Evolutionary conservation across 92 coral and sea anemone genomes (phyloP).

Genomic region (Metridium senile): DNA sequence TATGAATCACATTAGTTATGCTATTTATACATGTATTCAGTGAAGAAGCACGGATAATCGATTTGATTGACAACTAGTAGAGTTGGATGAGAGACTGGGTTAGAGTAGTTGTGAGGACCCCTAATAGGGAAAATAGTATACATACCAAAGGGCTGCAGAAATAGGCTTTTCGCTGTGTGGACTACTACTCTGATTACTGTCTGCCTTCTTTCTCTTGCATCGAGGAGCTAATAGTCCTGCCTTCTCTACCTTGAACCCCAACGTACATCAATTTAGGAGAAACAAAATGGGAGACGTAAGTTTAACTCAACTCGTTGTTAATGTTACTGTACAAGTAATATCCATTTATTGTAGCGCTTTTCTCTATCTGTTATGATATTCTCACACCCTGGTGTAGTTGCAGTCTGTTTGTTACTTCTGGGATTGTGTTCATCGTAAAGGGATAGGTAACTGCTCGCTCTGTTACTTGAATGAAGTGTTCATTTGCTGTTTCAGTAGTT

Average conservation of each 20-base stretch:
- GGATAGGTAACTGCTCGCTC: neutral
- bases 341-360: neutral
- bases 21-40: neutral
- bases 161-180: neutral
- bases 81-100: constrained; percentile 26
- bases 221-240: neutral
- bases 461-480: neutral
- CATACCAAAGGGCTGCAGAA: constrained; percentile 29
- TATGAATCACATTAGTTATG: neutral
- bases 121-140: neutral
- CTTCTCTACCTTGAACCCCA: neutral
- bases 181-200: constrained; percentile 19
- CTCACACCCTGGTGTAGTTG: constrained; percentile 14
- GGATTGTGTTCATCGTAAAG: neutral
- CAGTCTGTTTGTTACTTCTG: constrained; percentile 30
- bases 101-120: constrained; percentile 7
- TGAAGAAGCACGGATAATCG: neutral
- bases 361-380: neutral
- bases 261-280: neutral
- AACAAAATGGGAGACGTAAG: constrained; percentile 26
- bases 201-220: constrained; percentile 32
- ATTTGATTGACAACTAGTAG: constrained; percentile 26
- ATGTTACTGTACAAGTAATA: neutral
- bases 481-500: neutral
- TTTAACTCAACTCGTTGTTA: neutral